These are phyloP conservation scores for Manis crassicaudata DNA, from an alignment of 2,797 vertebrate genomes.

Conservation along the genomic window DNA sequence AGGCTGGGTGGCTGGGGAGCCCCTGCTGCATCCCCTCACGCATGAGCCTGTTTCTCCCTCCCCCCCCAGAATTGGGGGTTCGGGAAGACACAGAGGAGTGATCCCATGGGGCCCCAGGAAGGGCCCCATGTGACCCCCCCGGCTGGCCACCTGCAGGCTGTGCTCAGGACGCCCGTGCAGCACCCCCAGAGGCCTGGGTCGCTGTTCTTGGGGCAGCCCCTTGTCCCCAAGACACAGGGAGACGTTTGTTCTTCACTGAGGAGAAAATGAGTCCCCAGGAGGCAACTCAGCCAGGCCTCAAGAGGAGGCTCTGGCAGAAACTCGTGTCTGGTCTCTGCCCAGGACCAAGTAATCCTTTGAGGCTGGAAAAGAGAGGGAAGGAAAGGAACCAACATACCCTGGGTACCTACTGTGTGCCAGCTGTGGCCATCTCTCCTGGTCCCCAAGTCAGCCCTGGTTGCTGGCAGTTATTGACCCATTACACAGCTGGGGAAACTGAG, in stretches of 20 bases:
- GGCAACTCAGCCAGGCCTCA: neutral
- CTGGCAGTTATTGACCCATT: neutral
- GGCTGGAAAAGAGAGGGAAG: neutral
- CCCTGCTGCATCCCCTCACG: neutral
- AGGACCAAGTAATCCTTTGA: neutral
- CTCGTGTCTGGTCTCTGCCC: neutral
- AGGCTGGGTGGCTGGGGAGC: fast-evolving
- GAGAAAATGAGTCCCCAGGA: neutral
- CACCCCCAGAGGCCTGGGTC: neutral
- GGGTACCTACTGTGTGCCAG: neutral
- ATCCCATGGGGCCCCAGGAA: neutral
- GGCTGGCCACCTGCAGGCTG: neutral
- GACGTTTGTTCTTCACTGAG: neutral
- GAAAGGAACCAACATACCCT: neutral
- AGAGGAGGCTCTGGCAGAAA: neutral
- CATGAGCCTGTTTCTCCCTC: neutral
- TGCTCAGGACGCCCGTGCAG: too few species aligned
- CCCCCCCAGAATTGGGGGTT: neutral
- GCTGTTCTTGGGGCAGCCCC: neutral
- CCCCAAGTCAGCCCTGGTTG: neutral
- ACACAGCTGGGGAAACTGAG: neutral
- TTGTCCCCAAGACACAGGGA: neutral
- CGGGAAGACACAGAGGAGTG: neutral
- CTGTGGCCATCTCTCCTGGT: neutral
- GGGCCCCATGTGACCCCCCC: neutral